Base-by-base conservation (phyloP, 2,888 invertebrate genomes). In the Philhelius pedissequus region DNA sequence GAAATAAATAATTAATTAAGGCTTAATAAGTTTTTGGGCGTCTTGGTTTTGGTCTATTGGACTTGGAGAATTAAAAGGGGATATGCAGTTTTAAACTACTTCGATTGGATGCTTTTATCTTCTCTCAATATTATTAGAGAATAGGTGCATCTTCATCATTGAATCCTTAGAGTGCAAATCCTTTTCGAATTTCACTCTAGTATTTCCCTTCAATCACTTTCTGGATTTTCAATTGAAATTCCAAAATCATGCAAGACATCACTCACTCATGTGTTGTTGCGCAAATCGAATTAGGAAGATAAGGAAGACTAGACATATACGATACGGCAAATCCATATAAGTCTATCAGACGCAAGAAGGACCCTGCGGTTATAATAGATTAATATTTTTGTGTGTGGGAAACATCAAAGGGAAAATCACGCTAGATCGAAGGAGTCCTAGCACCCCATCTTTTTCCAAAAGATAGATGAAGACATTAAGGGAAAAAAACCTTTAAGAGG, bases 1-100 rank as follows among this genome's bases (percentile, higher is more conserved):
- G 62, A 83, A 22, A 43, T 66, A 70, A 78, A 83, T 83, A 83
- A 83, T 79, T 83, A 83, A 82, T 82, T 82, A 64, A 22, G 69
- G 43, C 69, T 74, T 74, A 74, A 83, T 79, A 64, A 52, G 32
- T 58, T 56, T 62, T 73, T 35, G n/a, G 64, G 32, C 35, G 30
- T 32, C 52, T 52, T 77, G 38, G 25, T 27, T 66, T 43, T 35
- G 48, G 13, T 78, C 56, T 52, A 20, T 6, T n/a, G n/a, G n/a
- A n/a, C n/a, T 11, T 25, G 60, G 9, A 62, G 22, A n/a, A n/a
- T 54, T 35, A 52, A 71, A 81, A 60, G 8, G 35, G 11, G 60
- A 1, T 38, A 4, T 35, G 7, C 13, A 68, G 48, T 40, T 43
- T 66, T 20, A 66, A 30, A 18, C 30, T 62, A 18, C 30, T 62